Base-by-base conservation (phyloP, 2,113 vertebrate genomes). In the Actinemys pallida region DNA sequence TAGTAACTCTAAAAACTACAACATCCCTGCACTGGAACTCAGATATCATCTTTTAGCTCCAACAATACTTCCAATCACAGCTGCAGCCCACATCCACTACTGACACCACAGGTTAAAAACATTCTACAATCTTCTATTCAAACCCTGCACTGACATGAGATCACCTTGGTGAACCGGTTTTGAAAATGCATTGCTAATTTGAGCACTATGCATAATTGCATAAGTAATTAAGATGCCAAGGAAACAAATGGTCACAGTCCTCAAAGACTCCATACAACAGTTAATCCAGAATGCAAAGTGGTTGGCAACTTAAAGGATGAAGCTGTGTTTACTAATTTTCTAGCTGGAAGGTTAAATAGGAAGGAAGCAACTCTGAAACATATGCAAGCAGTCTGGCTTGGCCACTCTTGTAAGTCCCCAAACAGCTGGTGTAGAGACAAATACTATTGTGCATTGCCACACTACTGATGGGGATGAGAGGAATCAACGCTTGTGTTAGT, bases 261-360 rank as follows among this genome's bases (percentile, higher is more conserved):
- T 86, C 79, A 57, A 94, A 89, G 88, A 90, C 27, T 92, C 93
- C 96, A 69, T 94, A 49, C 54, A 93, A 49, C 27, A 69, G 25
- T 90, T 92, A 91, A 76, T 97, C 91, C 25, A 79, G 94, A 98
- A 89, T 6, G 17, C 31, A 93, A 95, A 96, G 90, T 87, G 79
- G 19, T 96, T 97, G 94, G 91, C 93, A 98, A 96, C 76, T 95
- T 97, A 87, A 97, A 97, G 78, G 39, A 95, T 91, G 87, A 97
- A 98, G 81, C 90, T 96, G 80, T 94, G 89, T 92, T 96, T 94
- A 89, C 89, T 98, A 96, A 97, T 98, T 97, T 98, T 97, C 94
- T 96, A 94, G 62, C 92, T 97, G 94, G 76, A 96, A 97, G 93
- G 87, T 97, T 97, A 97, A 96, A 92, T 87, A 93, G 92, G 91